phyloP scores from a whole-genome alignment of 2,797 vertebrate genomes.

The Sciaenops ocellatus region DNA sequence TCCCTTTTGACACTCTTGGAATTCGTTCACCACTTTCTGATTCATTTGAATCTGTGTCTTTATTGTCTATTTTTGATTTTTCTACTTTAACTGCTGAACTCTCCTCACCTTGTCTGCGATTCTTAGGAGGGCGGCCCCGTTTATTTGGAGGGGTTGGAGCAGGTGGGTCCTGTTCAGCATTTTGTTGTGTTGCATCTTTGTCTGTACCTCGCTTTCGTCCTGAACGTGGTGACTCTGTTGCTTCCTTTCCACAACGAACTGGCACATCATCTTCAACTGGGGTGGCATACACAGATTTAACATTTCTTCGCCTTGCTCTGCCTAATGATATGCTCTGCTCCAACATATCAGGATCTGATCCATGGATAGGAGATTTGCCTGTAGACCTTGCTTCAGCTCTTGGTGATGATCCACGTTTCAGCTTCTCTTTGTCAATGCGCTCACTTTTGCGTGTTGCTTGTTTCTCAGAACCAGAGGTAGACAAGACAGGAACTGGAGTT shows the following conservation, averaged over 20 bases:
- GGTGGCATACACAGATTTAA: conserved; percentile 95
- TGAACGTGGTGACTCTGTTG: conserved; percentile 87
- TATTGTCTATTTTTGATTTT: conserved; percentile 84
- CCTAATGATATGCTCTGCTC: conserved; percentile 90
- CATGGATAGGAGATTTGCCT: conserved; percentile 92
- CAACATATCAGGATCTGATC: conserved; percentile 85
- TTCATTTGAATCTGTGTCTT: conserved; percentile 91
- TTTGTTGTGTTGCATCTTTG: conserved; percentile 84
- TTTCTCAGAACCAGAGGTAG: conserved; percentile 86
- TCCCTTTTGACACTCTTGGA: conserved; percentile 88
- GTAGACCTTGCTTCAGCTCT: conserved; percentile 91
- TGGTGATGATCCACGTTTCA: conserved; percentile 93
- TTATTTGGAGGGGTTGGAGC: conserved; percentile 80
- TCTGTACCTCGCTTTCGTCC: conserved; percentile 91
- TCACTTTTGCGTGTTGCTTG: conserved; percentile 96
- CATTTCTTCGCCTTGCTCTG: conserved; percentile 93
- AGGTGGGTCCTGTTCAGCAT: conserved; percentile 82
- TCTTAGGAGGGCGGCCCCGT: conserved; percentile 94
- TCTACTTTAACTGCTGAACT: conserved; percentile 85
- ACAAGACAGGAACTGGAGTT: conserved; percentile 66
- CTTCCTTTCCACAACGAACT: conserved; percentile 88
- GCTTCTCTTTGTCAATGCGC: conserved; percentile 96
- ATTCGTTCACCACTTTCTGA: conserved; percentile 82
- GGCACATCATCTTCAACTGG: conserved; percentile 90
- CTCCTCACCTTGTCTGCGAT: conserved; percentile 89